Evolutionary conservation across 2,888 invertebrate species (phyloP), one percentile per base, ranked within the genome.

Genomic region (Amphiduros pacificus): DNA sequence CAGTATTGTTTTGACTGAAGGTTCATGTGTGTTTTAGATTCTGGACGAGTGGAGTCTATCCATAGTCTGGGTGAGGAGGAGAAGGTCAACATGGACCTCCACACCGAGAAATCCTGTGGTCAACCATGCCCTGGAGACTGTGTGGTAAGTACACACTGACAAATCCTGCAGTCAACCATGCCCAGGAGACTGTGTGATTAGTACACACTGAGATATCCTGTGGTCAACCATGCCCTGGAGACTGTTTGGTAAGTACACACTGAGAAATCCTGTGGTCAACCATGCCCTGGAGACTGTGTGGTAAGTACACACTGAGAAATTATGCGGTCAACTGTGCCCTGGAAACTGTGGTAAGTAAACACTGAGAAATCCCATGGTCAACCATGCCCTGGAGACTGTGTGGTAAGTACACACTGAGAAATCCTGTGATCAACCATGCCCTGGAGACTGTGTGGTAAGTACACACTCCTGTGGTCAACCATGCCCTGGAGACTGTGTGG

Each of bases 111-210:
- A 40, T 22, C 55, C 28, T 65, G 65, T 56, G 65, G 62, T 1
- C 36, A 40, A 14, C 65, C 65, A 6, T 65, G 65, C 53, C 65
- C 65, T 4, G 60, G 56, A 9, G 65, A 65, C 49, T 65, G 65
- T 48, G 56, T 53, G 60, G 63, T 63, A 31, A 55, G 52, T 56
- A 40, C 2, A 6, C 24, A 4, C 26, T 14, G 6, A 11, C 17
- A 11, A 36, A 11, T 36, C 11, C 9, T 36, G 17, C 17, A 11
- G 9, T 17, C 17, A 36, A 17, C 9, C 36, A 11, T 9, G 17
- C 36, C 17, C 36, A 36, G 36, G 36, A 17, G 9, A 17, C 36
- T 36, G 36, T 9, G 36, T 36, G 36, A 11, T 36, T 36, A 36
- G 36, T 36, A 36, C n/a, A n/a, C n/a, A n/a, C n/a, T n/a, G n/a